A percentile compares a stretch with the other conserved stretches of the same genome.
These are phyloP conservation scores for Trissonchulus sp. DNA, from an alignment of 2,888 invertebrate species.

Conservation along the genomic window DNA sequence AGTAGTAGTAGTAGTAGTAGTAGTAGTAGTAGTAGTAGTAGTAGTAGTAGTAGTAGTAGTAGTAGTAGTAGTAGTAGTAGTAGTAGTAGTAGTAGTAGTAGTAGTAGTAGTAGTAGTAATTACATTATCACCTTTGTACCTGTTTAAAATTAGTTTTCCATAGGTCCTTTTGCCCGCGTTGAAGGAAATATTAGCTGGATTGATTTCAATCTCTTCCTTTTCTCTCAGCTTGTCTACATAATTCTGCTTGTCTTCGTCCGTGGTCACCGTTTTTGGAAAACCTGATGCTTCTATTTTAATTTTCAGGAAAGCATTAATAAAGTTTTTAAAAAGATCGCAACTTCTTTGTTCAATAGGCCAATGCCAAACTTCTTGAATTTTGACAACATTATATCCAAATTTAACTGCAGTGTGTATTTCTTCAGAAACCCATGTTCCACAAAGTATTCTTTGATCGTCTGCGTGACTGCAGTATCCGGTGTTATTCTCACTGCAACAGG, in stretches of 20 bases:
- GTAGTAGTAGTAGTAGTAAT: too few relatives aligned
- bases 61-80: too few relatives aligned
- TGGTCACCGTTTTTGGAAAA: background rate
- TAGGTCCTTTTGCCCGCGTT: background rate
- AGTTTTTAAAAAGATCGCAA: background rate
- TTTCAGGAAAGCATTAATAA: constrained; percentile 6
- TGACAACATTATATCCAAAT: background rate
- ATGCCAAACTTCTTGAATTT: constrained; percentile 16
- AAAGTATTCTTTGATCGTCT: background rate
- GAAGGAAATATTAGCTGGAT: background rate
- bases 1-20: too few relatives aligned
- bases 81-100: too few relatives aligned
- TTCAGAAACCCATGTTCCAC: background rate
- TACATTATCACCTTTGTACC: too few relatives aligned
- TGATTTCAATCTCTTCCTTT: constrained; percentile 15
- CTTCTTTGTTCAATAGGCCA: background rate
- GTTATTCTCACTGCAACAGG: constrained; percentile 41
- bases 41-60: too few relatives aligned
- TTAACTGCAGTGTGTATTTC: background rate
- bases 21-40: too few relatives aligned
- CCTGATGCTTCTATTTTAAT: constrained; percentile 10
- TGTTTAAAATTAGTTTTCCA: constrained; percentile 10
- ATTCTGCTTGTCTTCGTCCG: background rate
- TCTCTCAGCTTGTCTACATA: background rate
- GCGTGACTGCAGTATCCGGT: constrained; percentile 25